Percentiles rank a stretch among this genome's conserved stretches.
These are phyloP conservation scores for Nerophis ophidion DNA, from an alignment of 2,113 vertebrate genomes.

Conservation along the genomic window DNA sequence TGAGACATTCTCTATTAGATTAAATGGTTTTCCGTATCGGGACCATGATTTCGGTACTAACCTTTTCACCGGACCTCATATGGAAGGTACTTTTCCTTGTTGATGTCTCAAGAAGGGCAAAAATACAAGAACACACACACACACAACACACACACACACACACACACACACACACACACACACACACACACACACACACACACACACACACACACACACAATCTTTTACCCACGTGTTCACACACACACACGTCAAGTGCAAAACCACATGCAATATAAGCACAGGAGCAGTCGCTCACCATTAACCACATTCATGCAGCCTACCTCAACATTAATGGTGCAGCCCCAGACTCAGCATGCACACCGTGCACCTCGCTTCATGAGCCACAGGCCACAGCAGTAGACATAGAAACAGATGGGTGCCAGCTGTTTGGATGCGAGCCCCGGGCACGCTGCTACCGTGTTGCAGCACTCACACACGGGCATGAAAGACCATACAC, in stretches of 20 bases:
- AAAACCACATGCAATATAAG: constrained; percentile 47
- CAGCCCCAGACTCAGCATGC: constrained; percentile 63
- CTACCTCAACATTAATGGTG: constrained; percentile 52
- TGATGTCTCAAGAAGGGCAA: too few species aligned
- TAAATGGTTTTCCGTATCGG: too few species aligned
- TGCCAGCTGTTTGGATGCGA: constrained; percentile 70
- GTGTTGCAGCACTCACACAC: constrained; percentile 55
- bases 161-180: too few species aligned
- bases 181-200: constrained; percentile 1
- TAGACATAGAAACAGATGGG: constrained; percentile 67
- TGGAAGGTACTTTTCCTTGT: too few species aligned
- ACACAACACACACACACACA: constrained; percentile 23
- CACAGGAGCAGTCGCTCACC: constrained; percentile 33
- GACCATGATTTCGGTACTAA: too few species aligned
- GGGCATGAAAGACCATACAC: constrained; percentile 16
- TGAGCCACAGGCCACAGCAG: constrained; percentile 60
- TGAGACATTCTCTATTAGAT: too few species aligned
- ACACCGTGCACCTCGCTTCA: constrained; percentile 63
- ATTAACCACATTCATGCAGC: constrained; percentile 54
- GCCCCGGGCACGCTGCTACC: constrained; percentile 65
- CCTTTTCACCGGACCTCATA: too few species aligned
- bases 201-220: constrained; percentile 18
- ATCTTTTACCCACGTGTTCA: constrained; percentile 6
- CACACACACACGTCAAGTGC: constrained; percentile 20
- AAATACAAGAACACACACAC: constrained; percentile 20